A percentile compares a stretch with the other conserved stretches of the same genome.
Conservation (phyloP, 2,113 vertebrate species). For the Brienomyrus brachyistius region DNA sequence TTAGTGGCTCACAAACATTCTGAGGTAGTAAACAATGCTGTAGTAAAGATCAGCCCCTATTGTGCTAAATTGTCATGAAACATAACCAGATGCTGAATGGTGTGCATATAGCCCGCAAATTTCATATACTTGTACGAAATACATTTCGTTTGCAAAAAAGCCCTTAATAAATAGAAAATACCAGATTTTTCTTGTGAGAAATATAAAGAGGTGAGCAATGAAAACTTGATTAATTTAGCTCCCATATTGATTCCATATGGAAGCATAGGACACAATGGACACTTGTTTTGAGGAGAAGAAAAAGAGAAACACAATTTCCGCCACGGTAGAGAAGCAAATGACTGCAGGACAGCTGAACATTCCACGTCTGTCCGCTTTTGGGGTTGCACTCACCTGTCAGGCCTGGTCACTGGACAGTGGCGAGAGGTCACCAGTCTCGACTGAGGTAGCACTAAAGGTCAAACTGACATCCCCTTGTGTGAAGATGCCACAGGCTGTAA, state of each 20-base stretch:
- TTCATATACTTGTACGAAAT: not conserved
- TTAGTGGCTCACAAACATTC: conserved; percentile 14
- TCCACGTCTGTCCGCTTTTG: not conserved
- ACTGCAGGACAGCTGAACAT: not conserved
- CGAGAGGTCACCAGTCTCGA: not conserved
- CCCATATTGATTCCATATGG: conserved; percentile 13
- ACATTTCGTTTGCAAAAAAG: not conserved
- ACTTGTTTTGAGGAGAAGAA: not conserved
- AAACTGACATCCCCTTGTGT: conserved; percentile 57
- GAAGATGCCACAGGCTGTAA: conserved; percentile 54
- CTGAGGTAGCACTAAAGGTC: conserved; percentile 42
- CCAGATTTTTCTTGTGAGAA: not conserved
- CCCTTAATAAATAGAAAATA: not conserved
- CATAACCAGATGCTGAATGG: conserved; percentile 20
- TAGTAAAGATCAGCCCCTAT: conserved; percentile 21
- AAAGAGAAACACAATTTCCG: not conserved
- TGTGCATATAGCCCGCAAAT: not conserved
- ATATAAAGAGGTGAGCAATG: not conserved
- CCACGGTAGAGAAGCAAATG: not conserved
- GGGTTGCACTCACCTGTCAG: not conserved
- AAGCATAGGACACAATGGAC: conserved; percentile 8
- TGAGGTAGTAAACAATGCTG: conserved; percentile 24
- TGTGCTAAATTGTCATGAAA: conserved; percentile 27
- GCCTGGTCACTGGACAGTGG: not conserved
- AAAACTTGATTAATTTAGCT: not conserved